Evolutionary conservation across 2,113 vertebrate species (phyloP).

Genomic region (Malaclemys terrapin): DNA sequence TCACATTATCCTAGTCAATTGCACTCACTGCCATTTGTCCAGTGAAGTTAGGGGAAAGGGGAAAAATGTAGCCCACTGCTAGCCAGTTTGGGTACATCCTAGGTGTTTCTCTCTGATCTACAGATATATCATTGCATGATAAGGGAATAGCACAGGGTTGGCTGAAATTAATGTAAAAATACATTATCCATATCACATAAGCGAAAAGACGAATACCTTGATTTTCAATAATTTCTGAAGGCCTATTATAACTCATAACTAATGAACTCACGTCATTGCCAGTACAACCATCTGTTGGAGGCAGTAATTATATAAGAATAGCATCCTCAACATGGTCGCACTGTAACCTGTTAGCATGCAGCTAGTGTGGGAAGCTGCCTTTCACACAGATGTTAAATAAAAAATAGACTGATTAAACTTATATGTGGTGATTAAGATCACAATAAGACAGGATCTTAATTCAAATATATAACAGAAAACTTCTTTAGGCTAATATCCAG

Average conservation of each 20-base stretch:
- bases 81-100: neutral
- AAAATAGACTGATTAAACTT: constrained; percentile 57
- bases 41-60: constrained; percentile 26
- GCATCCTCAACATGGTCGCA: neutral
- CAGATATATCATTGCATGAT: neutral
- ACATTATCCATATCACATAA: neutral
- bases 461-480: constrained; percentile 52
- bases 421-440: constrained; percentile 24
- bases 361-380: constrained; percentile 56
- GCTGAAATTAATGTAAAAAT: constrained; percentile 18
- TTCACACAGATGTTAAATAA: constrained; percentile 62
- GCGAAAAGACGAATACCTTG: neutral
- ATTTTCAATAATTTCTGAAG: constrained; percentile 39
- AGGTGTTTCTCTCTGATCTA: constrained; percentile 27
- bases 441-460: constrained; percentile 18
- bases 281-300: constrained; percentile 49
- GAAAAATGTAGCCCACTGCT: constrained; percentile 11
- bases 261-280: constrained; percentile 30
- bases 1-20: constrained; percentile 72
- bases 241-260: constrained; percentile 43
- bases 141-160: neutral
- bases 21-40: too few species aligned
- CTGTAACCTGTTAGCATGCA: constrained; percentile 37
- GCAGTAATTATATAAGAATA: constrained; percentile 65
- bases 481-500: constrained; percentile 10